phyloP scores from a whole-genome alignment of 1,140 invertebrate genomes.

The Drosophila trapezifrons region DNA sequence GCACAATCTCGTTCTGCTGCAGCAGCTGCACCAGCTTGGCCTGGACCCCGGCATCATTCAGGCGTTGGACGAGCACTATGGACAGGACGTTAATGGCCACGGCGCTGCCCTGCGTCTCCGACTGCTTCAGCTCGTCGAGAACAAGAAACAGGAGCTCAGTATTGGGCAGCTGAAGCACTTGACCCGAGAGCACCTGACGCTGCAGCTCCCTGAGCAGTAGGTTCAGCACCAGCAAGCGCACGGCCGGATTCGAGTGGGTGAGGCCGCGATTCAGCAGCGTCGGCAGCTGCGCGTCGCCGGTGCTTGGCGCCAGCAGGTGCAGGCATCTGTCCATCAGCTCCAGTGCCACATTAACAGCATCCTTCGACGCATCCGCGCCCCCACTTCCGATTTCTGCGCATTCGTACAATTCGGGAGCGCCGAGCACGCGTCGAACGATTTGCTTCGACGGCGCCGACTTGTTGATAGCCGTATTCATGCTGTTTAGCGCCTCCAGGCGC shows the following conservation, averaged over 20 bases:
- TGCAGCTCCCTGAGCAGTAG: constrained; percentile 76
- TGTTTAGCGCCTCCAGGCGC: constrained; percentile 77
- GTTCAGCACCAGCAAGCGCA: constrained; percentile 86
- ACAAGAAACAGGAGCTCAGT: constrained; percentile 46
- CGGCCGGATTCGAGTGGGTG: constrained; percentile 84
- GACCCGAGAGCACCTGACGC: constrained; percentile 2
- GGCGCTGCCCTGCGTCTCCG: constrained; percentile 40
- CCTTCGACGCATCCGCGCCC: constrained; percentile 31
- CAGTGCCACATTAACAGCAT: constrained; percentile 85
- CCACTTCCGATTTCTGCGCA: constrained; percentile 45
- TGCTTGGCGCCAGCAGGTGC: constrained; percentile 85
- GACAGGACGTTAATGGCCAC: constrained; percentile 59
- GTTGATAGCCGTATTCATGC: constrained; percentile 41
- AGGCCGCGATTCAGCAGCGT: constrained; percentile 85
- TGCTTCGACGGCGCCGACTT: constrained; percentile 60
- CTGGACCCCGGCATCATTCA: constrained; percentile 67
- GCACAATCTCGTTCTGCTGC: constrained; percentile 56
- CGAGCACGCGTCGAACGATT: constrained; percentile 68
- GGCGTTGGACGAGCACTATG: constrained; percentile 68
- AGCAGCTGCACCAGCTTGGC: constrained; percentile 55
- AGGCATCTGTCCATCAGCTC: constrained; percentile 87
- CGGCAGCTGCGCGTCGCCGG: constrained; percentile 83
- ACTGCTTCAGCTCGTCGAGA: constrained; percentile 61
- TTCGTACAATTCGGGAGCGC: constrained; percentile 84
- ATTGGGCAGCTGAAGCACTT: constrained; percentile 26